Percentiles rank a stretch among this genome's conserved stretches.
These are phyloP conservation scores for Patiria miniata DNA, from an alignment of 35 echinoderm and acorn worm species.

Conservation along the genomic window DNA sequence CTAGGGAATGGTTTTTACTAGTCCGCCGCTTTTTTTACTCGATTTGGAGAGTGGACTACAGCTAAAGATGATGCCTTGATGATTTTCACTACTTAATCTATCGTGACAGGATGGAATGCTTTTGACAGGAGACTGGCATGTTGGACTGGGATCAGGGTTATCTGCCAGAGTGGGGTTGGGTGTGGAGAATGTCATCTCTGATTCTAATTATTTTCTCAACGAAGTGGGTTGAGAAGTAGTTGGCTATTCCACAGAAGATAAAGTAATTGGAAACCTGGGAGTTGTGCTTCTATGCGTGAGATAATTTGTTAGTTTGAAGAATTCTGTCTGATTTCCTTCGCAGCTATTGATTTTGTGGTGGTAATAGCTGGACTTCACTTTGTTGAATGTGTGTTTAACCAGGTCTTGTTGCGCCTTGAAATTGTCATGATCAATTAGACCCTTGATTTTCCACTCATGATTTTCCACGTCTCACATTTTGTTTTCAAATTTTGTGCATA, in stretches of 20 bases:
- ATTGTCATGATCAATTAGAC: not conserved
- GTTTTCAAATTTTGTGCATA: too few species aligned
- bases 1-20: too few species aligned
- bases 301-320: conserved; percentile 13
- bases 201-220: too few species aligned
- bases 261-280: not conserved
- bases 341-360: not conserved
- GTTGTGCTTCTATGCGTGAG: not conserved
- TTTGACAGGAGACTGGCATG: not conserved
- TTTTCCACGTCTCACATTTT: too few species aligned
- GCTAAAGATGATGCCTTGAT: conserved; percentile 18
- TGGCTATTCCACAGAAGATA: not conserved
- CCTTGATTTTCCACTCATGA: conserved; percentile 14
- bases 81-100: conserved; percentile 5
- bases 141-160: too few species aligned
- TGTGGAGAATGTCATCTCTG: too few species aligned
- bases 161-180: too few species aligned
- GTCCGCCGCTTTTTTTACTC: too few species aligned
- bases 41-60: too few species aligned
- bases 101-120: not conserved
- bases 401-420: conserved; percentile 15
- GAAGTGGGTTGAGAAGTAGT: too few species aligned
- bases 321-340: not conserved
- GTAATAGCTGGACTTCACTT: conserved; percentile 15
- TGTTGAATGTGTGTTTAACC: not conserved